Evolutionary conservation across 2,888 invertebrate genomes (phyloP).

Genomic region (Nemoura dubitans): DNA sequence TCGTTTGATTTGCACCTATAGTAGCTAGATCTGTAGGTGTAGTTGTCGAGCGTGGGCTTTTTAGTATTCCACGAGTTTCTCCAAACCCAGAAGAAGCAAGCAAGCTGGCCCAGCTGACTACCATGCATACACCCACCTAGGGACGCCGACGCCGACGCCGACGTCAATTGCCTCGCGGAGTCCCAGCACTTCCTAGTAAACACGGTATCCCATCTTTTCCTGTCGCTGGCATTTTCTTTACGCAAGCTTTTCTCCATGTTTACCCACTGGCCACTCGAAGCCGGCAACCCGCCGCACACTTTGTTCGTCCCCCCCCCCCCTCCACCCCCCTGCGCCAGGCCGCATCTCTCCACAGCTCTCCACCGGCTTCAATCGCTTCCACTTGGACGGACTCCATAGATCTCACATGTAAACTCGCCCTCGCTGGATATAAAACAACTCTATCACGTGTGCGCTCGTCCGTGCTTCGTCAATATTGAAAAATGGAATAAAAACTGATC

Average conservation of each 20-base stretch:
- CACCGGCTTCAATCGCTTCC: conserved; percentile 35
- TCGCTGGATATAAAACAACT: conserved; percentile 26
- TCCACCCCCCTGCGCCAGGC: background rate
- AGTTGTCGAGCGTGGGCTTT: background rate
- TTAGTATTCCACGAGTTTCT: conserved; percentile 18
- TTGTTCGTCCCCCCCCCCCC: background rate
- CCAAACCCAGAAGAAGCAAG: background rate
- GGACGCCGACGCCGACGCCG: background rate
- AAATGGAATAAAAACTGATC: conserved; percentile 7
- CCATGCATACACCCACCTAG: background rate
- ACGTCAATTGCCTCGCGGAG: conserved; percentile 26
- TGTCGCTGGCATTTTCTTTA: conserved; percentile 33
- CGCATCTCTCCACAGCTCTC: background rate
- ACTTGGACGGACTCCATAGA: background rate
- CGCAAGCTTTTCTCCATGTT: conserved; percentile 28
- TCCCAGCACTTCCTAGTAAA: conserved; percentile 33
- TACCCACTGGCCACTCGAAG: conserved; percentile 27
- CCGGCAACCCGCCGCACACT: background rate
- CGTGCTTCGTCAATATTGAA: conserved; percentile 18
- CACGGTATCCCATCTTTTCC: conserved; percentile 13
- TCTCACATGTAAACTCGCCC: conserved; percentile 21
- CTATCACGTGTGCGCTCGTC: conserved; percentile 20
- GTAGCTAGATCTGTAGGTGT: conserved; percentile 10
- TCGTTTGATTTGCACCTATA: conserved; percentile 41
- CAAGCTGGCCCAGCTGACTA: background rate